A percentile compares a stretch with the other conserved stretches of the same genome.
Conservation (phyloP, 2,888 invertebrate genomes). For the Epinotia bilunana region DNA sequence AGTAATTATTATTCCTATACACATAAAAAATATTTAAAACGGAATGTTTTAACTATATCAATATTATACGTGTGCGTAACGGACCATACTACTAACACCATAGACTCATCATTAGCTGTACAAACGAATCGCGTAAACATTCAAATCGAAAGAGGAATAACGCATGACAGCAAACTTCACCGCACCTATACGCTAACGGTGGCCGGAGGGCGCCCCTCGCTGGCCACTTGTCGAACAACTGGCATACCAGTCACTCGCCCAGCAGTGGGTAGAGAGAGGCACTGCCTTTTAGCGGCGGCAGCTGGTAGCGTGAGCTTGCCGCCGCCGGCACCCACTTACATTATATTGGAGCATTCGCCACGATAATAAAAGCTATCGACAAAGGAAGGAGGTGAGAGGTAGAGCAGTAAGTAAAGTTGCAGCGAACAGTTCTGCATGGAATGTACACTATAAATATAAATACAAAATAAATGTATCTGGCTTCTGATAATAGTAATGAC, state of each 20-base stretch:
- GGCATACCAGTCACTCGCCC: background rate
- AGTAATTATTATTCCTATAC: conserved; percentile 67
- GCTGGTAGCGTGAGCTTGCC: conserved; percentile 2
- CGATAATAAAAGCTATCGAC: conserved; percentile 44
- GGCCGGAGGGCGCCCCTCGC: conserved; percentile 26
- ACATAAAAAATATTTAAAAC: conserved; percentile 75
- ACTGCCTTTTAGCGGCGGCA: background rate
- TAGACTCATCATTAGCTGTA: conserved; percentile 69
- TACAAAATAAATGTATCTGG: conserved; percentile 42
- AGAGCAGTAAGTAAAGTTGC: conserved; percentile 44
- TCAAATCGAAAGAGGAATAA: conserved; percentile 46
- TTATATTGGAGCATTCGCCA: conserved; percentile 39
- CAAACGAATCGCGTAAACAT: conserved; percentile 59
- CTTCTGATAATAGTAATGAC: conserved; percentile 30
- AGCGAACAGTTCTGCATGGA: conserved; percentile 38
- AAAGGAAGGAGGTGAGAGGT: conserved; percentile 45
- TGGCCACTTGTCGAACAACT: background rate
- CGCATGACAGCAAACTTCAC: conserved; percentile 44
- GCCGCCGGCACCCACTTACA: conserved; percentile 27
- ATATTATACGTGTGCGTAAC: conserved; percentile 71
- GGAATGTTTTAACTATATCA: conserved; percentile 61
- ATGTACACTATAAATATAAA: conserved; percentile 41
- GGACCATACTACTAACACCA: conserved; percentile 60
- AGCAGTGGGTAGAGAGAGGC: conserved; percentile 3
- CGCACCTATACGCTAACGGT: conserved; percentile 43